Percentiles rank a stretch among this genome's conserved stretches.
Conservation (phyloP, 2,113 vertebrate species). For the Pavo muticus region DNA sequence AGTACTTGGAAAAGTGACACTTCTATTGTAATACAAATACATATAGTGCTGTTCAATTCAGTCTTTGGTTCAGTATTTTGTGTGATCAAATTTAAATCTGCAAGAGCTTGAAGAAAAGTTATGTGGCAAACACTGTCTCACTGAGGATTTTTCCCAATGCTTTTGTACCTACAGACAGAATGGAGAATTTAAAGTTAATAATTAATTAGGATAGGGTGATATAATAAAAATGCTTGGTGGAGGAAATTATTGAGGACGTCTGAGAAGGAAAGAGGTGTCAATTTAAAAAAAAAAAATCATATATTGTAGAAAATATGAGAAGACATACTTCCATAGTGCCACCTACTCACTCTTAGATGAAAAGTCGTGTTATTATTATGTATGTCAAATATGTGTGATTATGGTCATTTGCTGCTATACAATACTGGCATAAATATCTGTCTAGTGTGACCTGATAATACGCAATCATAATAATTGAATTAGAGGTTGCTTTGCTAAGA, state of each 20-base stretch:
- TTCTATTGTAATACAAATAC: not conserved
- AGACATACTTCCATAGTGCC: not conserved
- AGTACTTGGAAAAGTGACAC: not conserved
- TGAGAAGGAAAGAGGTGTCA: conserved; percentile 44
- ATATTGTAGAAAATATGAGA: not conserved
- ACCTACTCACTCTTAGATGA: not conserved
- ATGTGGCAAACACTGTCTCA: not conserved
- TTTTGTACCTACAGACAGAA: not conserved
- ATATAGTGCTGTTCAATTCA: not conserved
- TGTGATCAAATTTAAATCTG: not conserved
- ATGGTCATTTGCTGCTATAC: not conserved
- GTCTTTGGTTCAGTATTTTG: not conserved
- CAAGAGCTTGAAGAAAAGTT: not conserved
- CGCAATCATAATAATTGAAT: not conserved
- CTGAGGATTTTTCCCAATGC: not conserved
- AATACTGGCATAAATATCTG: not conserved
- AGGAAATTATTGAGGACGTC: conserved; percentile 9
- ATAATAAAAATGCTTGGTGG: not conserved
- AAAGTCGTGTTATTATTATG: conserved; percentile 13
- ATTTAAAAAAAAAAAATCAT: not conserved
- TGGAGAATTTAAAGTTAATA: conserved; percentile 26
- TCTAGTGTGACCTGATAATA: not conserved
- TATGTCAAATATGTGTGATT: not conserved
- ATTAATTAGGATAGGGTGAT: conserved; percentile 47
- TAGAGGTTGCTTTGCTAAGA: not conserved